Evolutionary conservation across 2,113 vertebrate species (phyloP).

Genomic region (Scopus umbretta): DNA sequence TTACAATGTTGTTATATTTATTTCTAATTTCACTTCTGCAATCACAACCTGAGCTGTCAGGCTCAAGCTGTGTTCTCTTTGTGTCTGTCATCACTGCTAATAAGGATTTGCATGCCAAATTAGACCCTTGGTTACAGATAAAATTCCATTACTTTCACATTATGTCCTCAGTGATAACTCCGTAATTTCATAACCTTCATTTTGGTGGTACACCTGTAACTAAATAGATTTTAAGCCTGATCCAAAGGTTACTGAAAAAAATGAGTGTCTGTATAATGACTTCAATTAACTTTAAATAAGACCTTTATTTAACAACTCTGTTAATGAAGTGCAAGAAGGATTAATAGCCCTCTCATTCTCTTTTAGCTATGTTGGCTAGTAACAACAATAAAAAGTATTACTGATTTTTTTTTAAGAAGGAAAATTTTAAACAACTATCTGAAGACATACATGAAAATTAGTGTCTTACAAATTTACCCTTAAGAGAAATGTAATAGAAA

Average conservation of each 20-base stretch:
- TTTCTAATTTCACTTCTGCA: not conserved
- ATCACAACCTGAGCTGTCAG: not conserved
- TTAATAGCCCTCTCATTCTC: not conserved
- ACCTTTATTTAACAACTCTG: not conserved
- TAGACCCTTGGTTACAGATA: not conserved
- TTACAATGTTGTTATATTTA: not conserved
- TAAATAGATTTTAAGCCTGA: not conserved
- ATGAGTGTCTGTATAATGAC: not conserved
- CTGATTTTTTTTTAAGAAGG: not conserved
- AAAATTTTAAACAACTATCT: not conserved
- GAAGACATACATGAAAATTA: not conserved
- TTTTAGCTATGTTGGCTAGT: not conserved
- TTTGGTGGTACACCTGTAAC: not conserved
- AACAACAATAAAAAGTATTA: not conserved
- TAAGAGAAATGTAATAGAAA: not conserved
- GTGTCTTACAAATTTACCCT: not conserved
- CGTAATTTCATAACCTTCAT: not conserved
- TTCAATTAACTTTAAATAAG: not conserved
- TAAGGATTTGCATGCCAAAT: constrained; percentile 22
- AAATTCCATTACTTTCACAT: not conserved
- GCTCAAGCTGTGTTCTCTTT: constrained; percentile 1
- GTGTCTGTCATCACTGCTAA: not conserved
- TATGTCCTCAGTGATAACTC: not conserved
- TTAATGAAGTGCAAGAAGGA: not conserved
- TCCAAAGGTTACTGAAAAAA: not conserved